Evolutionary conservation across 1,140 invertebrate species (phyloP).

Genomic region (Mesaphorura yosii): DNA sequence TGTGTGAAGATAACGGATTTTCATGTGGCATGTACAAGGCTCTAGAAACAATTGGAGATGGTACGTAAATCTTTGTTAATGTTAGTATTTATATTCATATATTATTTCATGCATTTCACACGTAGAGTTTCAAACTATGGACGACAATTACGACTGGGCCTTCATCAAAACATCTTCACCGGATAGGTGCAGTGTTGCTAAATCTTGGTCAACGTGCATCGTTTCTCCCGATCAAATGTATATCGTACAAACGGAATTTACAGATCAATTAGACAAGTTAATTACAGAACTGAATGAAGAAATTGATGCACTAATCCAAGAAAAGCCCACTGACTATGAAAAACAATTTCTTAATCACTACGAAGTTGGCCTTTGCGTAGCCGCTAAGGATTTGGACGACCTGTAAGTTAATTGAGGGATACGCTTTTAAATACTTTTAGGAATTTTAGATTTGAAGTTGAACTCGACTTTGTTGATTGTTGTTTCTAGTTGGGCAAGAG

Average conservation of each 20-base stretch:
- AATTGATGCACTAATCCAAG: neutral
- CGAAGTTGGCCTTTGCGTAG: neutral
- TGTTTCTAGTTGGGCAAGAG: neutral
- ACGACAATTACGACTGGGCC: neutral
- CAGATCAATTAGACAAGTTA: neutral
- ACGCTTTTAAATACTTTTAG: neutral
- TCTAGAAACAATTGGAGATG: neutral
- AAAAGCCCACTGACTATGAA: neutral
- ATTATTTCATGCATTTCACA: neutral
- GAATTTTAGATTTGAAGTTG: neutral
- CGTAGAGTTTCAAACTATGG: no score
- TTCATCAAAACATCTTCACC: neutral
- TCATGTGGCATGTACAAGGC: neutral
- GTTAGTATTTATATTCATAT: neutral
- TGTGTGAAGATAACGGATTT: neutral
- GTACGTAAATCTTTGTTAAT: neutral
- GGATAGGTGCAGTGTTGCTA: neutral
- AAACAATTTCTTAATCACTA: neutral
- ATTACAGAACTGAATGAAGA: neutral
- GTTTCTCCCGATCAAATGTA: neutral
- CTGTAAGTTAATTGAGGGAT: no score
- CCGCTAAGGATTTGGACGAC: neutral
- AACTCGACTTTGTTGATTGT: neutral
- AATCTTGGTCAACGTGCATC: neutral
- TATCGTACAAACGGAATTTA: neutral